phyloP scores from a whole-genome alignment of 1,140 invertebrate species.

The Pogonomyrmex californicus region DNA sequence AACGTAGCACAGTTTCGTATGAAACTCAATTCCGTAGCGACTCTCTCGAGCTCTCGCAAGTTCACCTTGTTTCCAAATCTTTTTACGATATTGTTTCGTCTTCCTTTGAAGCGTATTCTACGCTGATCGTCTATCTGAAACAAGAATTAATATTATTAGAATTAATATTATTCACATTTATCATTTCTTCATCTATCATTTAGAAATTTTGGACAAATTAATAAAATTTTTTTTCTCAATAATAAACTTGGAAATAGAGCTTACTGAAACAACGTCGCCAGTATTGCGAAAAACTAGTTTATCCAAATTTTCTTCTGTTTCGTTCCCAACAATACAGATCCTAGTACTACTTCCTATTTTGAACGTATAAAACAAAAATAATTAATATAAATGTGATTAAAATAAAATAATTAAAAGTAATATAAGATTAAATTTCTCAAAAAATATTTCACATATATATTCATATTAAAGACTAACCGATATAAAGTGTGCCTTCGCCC shows the following conservation, averaged over 20 bases:
- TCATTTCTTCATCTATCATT: background rate
- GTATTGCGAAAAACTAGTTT: conserved; percentile 88
- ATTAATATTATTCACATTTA: background rate
- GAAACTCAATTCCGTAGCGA: conserved; percentile 84
- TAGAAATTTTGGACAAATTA: background rate
- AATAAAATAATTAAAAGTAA: too few relatives aligned
- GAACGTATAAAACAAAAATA: conserved; percentile 59
- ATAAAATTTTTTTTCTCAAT: background rate
- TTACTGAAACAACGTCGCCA: conserved; percentile 89
- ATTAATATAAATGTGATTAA: conserved; percentile 11
- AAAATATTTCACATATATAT: conserved; percentile 48
- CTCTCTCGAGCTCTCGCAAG: conserved; percentile 88
- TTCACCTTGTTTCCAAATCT: conserved; percentile 91
- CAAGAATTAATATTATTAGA: conserved; percentile 2
- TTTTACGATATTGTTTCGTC: conserved; percentile 91
- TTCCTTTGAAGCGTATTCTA: conserved; percentile 89
- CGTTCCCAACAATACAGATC: conserved; percentile 89
- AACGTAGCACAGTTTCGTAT: conserved; percentile 87
- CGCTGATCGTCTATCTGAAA: conserved; percentile 84
- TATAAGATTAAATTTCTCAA: background rate
- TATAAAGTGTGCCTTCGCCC: conserved; percentile 88
- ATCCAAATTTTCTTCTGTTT: conserved; percentile 81
- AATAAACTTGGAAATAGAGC: background rate
- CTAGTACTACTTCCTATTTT: conserved; percentile 88
- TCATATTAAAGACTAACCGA: conserved; percentile 84